Evolutionary conservation across 2,888 invertebrate genomes (phyloP).

Genomic region (Cremastinae sp.): DNA sequence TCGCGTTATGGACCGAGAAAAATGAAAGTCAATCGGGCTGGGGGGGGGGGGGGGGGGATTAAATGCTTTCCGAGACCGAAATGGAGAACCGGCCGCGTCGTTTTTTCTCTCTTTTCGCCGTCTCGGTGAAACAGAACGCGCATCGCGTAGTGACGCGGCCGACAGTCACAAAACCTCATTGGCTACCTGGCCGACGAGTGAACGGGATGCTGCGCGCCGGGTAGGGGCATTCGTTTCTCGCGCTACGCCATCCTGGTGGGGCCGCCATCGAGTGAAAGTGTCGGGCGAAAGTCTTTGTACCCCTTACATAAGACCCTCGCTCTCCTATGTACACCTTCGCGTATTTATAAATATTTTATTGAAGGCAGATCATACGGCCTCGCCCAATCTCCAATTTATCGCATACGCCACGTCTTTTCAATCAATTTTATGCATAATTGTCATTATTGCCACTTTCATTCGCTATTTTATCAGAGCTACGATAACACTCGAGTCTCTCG

Average conservation of each 20-base stretch:
- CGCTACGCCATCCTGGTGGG: constrained; percentile 26
- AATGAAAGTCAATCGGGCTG: constrained; percentile 68
- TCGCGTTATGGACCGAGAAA: constrained; percentile 61
- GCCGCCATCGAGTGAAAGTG: constrained; percentile 77
- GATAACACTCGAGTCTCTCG: no score
- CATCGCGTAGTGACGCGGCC: constrained; percentile 43
- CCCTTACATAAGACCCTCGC: constrained; percentile 76
- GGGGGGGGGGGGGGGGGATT: constrained; percentile 24
- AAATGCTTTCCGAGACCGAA: constrained; percentile 48
- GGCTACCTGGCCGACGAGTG: constrained; percentile 67
- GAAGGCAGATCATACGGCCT: constrained; percentile 70
- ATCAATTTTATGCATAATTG: constrained; percentile 10
- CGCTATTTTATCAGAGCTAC: no score
- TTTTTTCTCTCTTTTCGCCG: constrained; percentile 18
- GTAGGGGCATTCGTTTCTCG: constrained; percentile 40
- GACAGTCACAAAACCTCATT: constrained; percentile 39
- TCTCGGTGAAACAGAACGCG: constrained; percentile 42
- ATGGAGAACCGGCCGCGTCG: constrained; percentile 41
- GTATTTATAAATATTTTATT: constrained; percentile 63
- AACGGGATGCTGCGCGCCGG: constrained; percentile 76
- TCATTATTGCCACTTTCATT: not conserved
- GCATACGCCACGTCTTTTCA: not conserved
- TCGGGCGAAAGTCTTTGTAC: constrained; percentile 78
- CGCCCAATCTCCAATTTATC: constrained; percentile 49
- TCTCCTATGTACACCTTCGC: constrained; percentile 58